phyloP scores from a whole-genome alignment of 2,797 vertebrate genomes.

The Huso huso region DNA sequence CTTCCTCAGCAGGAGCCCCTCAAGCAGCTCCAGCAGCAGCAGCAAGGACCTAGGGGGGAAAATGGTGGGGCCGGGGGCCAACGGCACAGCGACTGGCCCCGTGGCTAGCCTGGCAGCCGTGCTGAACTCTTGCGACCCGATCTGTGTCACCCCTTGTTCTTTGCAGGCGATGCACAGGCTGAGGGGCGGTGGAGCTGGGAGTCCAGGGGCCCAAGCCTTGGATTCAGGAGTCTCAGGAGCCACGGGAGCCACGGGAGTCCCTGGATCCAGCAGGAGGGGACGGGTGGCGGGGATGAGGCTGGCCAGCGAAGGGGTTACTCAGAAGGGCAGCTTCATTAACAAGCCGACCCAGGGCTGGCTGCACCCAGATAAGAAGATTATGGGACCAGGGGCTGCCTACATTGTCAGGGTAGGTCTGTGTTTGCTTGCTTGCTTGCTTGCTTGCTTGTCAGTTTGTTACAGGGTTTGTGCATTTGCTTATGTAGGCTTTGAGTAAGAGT shows the following conservation, averaged over 20 bases:
- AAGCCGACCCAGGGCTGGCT: slow-evolving; percentile 89
- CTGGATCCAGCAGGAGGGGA: slow-evolving; percentile 58
- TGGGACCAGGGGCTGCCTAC: slow-evolving; percentile 79
- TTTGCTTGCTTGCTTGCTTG: not conserved
- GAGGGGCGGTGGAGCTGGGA: slow-evolving; percentile 40
- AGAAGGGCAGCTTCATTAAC: slow-evolving; percentile 82
- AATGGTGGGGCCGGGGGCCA: slow-evolving; percentile 30
- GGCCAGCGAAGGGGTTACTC: slow-evolving; percentile 70
- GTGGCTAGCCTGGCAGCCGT: slow-evolving; percentile 74
- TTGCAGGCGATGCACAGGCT: slow-evolving; percentile 70
- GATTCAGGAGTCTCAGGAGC: slow-evolving; percentile 20
- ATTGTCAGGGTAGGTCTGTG: slow-evolving; percentile 78
- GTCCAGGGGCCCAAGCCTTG: slow-evolving; percentile 22
- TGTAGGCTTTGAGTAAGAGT: too few relatives aligned
- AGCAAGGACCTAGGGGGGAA: slow-evolving; percentile 59
- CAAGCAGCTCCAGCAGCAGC: slow-evolving; percentile 53
- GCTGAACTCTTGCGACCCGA: slow-evolving; percentile 80
- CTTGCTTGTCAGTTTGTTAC: too few relatives aligned
- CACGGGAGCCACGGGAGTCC: slow-evolving; percentile 38
- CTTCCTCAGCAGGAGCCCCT: slow-evolving; percentile 77
- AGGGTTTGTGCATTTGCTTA: too few relatives aligned
- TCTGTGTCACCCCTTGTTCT: slow-evolving; percentile 79
- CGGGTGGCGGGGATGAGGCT: slow-evolving; percentile 62
- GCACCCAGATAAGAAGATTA: slow-evolving; percentile 80
- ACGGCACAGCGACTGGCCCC: slow-evolving; percentile 10